phyloP scores from a whole-genome alignment of 2,888 invertebrate genomes.

The Carcina quercana region DNA sequence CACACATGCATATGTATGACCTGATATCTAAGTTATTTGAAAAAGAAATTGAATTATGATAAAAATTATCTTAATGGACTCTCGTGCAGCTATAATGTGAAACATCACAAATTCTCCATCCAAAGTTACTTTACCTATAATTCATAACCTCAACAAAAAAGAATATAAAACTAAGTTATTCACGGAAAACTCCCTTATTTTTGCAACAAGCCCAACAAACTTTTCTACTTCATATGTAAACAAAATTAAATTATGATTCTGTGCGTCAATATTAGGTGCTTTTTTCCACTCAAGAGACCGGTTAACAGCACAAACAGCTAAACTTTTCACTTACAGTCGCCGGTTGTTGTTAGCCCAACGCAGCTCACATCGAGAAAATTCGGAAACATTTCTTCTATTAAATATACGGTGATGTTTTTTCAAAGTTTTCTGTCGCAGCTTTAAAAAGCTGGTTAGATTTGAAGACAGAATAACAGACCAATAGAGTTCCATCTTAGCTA shows the following conservation, averaged over 20 bases:
- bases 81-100: no score
- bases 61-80: no score
- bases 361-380: slow-evolving; percentile 24
- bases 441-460: no score
- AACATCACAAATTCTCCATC: no score
- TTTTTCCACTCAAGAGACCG: slow-evolving; percentile 25
- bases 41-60: no score
- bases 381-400: slow-evolving; percentile 15
- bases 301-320: slow-evolving; percentile 40
- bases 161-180: slow-evolving; percentile 18
- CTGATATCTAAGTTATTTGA: no score
- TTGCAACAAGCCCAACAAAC: slow-evolving; percentile 21
- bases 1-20: no score
- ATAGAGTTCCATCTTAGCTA: no score
- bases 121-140: no score
- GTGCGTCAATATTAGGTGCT: slow-evolving; percentile 28
- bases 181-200: slow-evolving; percentile 19
- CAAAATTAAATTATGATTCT: slow-evolving; percentile 36
- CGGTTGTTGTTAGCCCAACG: slow-evolving; percentile 31
- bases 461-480: no score
- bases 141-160: no score
- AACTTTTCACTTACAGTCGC: slow-evolving; percentile 49
- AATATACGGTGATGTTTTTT: slow-evolving; percentile 12
- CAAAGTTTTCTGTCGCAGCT: no score
- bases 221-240: slow-evolving; percentile 28